phyloP scores from a whole-genome alignment of 2,797 vertebrate species.

The Manis crassicaudata region DNA sequence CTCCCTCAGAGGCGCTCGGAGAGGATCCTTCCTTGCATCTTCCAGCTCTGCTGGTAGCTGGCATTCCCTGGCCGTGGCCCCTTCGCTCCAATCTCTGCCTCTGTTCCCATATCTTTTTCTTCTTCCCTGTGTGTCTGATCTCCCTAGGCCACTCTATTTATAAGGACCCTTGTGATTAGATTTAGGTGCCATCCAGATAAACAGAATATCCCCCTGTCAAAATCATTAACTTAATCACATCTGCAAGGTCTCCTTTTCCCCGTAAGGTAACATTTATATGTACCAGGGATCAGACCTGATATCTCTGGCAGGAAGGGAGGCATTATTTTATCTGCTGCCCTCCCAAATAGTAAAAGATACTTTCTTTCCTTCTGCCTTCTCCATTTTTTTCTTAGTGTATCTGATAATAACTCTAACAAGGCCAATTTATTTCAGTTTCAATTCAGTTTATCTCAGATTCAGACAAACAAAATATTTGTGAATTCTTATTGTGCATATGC shows the following conservation, averaged over 20 bases:
- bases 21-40: too few relatives aligned
- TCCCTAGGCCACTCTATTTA: not conserved
- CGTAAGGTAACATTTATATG: not conserved
- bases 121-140: not conserved
- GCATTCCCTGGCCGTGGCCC: fast-evolving
- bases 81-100: not conserved
- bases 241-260: not conserved
- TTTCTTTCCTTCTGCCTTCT: not conserved
- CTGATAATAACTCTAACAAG: not conserved
- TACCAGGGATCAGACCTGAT: not conserved
- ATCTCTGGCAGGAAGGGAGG: not conserved
- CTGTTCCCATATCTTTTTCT: fast-evolving
- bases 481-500: not conserved
- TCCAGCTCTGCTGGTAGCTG: fast-evolving
- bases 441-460: not conserved
- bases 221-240: not conserved
- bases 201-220: not conserved
- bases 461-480: not conserved
- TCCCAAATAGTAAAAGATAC: not conserved
- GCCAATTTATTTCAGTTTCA: not conserved
- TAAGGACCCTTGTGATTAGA: not conserved
- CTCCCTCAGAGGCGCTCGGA: not conserved
- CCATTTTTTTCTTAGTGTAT: not conserved
- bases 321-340: not conserved
- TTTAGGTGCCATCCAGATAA: not conserved